Percentiles rank a stretch among this genome's conserved stretches.
phyloP scores from a whole-genome alignment of 1,140 invertebrate species.

The Ceratosolen solmsi region DNA sequence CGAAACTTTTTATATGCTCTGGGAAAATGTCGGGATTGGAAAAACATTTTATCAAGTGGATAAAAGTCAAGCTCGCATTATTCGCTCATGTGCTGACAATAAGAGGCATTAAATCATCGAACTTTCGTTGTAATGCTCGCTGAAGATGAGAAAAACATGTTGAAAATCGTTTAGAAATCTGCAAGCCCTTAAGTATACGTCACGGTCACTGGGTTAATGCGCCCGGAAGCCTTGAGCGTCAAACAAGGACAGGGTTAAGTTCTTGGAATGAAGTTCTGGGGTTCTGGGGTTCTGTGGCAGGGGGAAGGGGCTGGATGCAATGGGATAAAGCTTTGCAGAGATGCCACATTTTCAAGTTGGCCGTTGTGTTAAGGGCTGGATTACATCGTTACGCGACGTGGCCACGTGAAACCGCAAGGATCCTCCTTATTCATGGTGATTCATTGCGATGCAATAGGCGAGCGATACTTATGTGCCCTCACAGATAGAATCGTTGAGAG shows the following conservation, averaged over 20 bases:
- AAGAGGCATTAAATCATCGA: too few relatives aligned
- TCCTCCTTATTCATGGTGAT: too few relatives aligned
- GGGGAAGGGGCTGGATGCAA: neutral
- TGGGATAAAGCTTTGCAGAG: neutral
- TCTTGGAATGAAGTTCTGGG: neutral
- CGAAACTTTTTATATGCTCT: too few relatives aligned
- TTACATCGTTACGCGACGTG: neutral
- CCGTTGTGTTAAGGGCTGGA: slow-evolving; percentile 24
- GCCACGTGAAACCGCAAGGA: neutral
- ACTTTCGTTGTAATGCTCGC: too few relatives aligned
- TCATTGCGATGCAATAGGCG: too few relatives aligned
- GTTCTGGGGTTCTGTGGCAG: too few relatives aligned
- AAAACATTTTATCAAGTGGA: too few relatives aligned
- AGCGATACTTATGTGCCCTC: neutral
- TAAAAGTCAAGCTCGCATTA: too few relatives aligned
- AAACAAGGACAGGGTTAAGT: neutral
- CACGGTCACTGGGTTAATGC: neutral
- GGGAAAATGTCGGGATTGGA: too few relatives aligned
- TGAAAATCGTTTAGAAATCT: neutral
- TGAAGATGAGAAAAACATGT: too few relatives aligned
- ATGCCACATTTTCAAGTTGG: neutral
- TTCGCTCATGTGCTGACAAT: too few relatives aligned
- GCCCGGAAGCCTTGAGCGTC: neutral
- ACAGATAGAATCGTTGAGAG: too few relatives aligned
- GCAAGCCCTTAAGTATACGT: neutral